Evolutionary conservation across 2,797 vertebrate species (phyloP).

Genomic region (Ambastaia sidthimunki): DNA sequence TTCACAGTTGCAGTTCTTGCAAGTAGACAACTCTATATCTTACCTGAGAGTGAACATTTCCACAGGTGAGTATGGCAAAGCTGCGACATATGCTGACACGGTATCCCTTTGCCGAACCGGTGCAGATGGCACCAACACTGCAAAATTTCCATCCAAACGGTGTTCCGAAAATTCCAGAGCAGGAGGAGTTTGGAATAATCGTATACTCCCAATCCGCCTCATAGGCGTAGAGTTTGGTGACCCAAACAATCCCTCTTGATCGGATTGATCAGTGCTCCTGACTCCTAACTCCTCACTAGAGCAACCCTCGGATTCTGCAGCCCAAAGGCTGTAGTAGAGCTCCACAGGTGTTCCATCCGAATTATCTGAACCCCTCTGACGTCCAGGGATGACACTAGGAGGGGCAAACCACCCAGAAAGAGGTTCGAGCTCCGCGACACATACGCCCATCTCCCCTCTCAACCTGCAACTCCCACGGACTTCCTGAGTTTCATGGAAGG

Average conservation of each 20-base stretch:
- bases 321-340: constrained; percentile 82
- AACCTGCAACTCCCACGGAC: constrained; percentile 81
- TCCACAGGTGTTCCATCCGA: constrained; percentile 81
- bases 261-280: constrained; percentile 80
- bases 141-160: constrained; percentile 85
- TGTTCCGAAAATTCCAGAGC: constrained; percentile 81
- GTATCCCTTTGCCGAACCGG: constrained; percentile 89
- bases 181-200: constrained; percentile 79
- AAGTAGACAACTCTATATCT: background rate
- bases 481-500: constrained; percentile 86
- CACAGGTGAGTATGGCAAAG: constrained; percentile 83
- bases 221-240: constrained; percentile 79
- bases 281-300: constrained; percentile 81
- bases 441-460: constrained; percentile 78
- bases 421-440: constrained; percentile 82
- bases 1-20: background rate
- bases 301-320: constrained; percentile 74
- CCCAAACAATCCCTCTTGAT: constrained; percentile 81
- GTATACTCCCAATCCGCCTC: constrained; percentile 84
- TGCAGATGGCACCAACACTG: constrained; percentile 85
- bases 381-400: constrained; percentile 80
- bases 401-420: constrained; percentile 82
- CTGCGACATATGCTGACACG: constrained; percentile 82
- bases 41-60: constrained; percentile 94
- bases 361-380: constrained; percentile 74